These are phyloP conservation scores for Pomatostomus ruficeps DNA, from an alignment of 2,113 vertebrate genomes.

Conservation along the genomic window DNA sequence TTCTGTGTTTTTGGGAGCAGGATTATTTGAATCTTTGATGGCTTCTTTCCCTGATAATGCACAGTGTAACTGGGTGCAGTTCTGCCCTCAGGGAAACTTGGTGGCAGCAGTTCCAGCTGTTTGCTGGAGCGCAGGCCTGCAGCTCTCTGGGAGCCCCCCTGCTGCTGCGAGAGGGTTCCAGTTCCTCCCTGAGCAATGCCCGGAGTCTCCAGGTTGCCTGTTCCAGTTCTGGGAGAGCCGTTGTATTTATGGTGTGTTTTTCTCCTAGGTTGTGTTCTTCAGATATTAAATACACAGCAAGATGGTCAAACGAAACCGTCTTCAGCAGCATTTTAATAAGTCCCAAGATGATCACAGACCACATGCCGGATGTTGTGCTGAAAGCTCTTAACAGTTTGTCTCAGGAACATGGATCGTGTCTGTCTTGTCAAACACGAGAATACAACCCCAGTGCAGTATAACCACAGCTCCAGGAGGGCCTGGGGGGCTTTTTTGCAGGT, in stretches of 20 bases:
- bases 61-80: accelerated
- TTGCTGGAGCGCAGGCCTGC: neutral
- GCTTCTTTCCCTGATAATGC: neutral
- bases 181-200: neutral
- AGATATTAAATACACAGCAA: constrained; percentile 74
- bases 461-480: accelerated
- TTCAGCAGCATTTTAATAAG: constrained; percentile 91
- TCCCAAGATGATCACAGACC: constrained; percentile 90
- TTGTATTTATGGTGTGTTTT: neutral
- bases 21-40: no score
- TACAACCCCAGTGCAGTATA: neutral
- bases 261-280: constrained; percentile 81
- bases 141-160: neutral
- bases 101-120: neutral
- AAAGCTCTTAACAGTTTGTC: constrained; percentile 79
- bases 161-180: neutral
- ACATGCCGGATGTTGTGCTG: constrained; percentile 88
- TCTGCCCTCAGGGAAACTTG: neutral
- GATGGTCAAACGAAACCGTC: constrained; percentile 80
- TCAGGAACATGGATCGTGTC: constrained; percentile 57
- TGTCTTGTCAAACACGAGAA: constrained; percentile 72
- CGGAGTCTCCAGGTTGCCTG: neutral
- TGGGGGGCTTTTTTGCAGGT: neutral
- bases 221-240: no score
- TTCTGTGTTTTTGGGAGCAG: accelerated